Evolutionary conservation across 1,140 invertebrate species (phyloP).

Genomic region (Neocloeon triangulifer): DNA sequence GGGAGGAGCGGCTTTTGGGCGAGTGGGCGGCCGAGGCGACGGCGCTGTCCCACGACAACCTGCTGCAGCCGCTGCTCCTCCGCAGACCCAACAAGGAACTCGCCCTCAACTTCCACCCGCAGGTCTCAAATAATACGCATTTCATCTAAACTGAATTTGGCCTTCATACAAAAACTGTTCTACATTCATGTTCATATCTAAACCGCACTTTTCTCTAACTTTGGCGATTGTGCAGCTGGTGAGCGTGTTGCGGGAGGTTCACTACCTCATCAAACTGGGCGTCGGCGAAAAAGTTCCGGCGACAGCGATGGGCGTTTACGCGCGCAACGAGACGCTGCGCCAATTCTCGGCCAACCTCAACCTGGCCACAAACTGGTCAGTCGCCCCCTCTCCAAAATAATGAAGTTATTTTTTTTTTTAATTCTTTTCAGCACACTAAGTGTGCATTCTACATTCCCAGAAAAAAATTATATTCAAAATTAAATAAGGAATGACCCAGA

Average conservation of each 20-base stretch:
- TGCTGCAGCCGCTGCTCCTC: constrained; percentile 17
- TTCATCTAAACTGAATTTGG: neutral
- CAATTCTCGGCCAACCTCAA: constrained; percentile 20
- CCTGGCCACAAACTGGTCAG: constrained; percentile 28
- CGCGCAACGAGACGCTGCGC: constrained; percentile 24
- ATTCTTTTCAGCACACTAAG: too few relatives aligned
- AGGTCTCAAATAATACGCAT: constrained; percentile 13
- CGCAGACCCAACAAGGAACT: constrained; percentile 11
- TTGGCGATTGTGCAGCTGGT: constrained; percentile 10
- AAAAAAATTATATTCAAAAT: too few relatives aligned
- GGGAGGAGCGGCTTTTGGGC: constrained; percentile 14
- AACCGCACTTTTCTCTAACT: too few relatives aligned
- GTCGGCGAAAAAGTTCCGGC: constrained; percentile 25
- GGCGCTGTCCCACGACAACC: constrained; percentile 14
- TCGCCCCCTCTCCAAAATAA: too few relatives aligned
- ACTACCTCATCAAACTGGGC: constrained; percentile 33
- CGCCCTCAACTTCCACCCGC: constrained; percentile 20
- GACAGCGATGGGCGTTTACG: constrained; percentile 28
- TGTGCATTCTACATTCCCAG: too few relatives aligned
- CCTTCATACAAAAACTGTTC: neutral
- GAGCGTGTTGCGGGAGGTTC: constrained; percentile 28
- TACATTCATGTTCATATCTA: neutral
- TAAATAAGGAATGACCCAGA: too few relatives aligned
- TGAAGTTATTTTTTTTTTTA: too few relatives aligned
- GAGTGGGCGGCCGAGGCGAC: constrained; percentile 17